phyloP scores from a whole-genome alignment of 2,113 vertebrate genomes.

The Neolamprologus modestus region DNA sequence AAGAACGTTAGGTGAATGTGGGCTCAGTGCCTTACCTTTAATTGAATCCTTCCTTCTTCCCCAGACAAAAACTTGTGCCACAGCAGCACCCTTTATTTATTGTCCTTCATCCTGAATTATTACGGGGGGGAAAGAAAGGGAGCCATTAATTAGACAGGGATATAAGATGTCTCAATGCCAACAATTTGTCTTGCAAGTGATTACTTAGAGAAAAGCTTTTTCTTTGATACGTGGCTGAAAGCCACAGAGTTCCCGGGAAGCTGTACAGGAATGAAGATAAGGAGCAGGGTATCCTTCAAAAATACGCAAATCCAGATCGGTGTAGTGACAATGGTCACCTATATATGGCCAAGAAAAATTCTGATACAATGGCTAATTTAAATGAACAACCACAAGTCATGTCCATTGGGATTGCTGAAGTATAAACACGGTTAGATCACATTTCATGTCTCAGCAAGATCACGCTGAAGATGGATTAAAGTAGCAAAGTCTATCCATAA shows the following conservation, averaged over 20 bases:
- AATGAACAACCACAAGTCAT: not conserved
- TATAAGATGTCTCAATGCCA: conserved; percentile 58
- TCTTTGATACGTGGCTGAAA: conserved; percentile 32
- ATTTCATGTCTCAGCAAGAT: not conserved
- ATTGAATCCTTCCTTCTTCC: conserved; percentile 18
- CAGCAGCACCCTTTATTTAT: conserved; percentile 41
- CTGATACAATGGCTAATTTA: not conserved
- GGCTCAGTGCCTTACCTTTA: not conserved
- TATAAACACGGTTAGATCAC: not conserved
- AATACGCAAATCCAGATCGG: not conserved
- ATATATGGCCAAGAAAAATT: not conserved
- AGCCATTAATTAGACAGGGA: conserved; percentile 56
- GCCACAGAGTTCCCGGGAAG: not conserved
- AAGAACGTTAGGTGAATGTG: conserved; percentile 5
- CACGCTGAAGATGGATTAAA: not conserved
- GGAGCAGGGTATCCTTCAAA: not conserved
- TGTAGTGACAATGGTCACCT: not conserved
- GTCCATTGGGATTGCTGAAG: not conserved
- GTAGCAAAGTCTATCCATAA: not conserved
- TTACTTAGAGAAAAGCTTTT: conserved; percentile 49
- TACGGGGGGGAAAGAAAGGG: conserved; percentile 9
- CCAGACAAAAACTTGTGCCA: conserved; percentile 3
- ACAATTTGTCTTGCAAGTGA: conserved; percentile 58
- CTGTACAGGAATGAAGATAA: not conserved
- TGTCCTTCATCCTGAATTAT: conserved; percentile 59